Evolutionary conservation across 2,113 vertebrate species (phyloP).

Genomic region (Hyla sarda): DNA sequence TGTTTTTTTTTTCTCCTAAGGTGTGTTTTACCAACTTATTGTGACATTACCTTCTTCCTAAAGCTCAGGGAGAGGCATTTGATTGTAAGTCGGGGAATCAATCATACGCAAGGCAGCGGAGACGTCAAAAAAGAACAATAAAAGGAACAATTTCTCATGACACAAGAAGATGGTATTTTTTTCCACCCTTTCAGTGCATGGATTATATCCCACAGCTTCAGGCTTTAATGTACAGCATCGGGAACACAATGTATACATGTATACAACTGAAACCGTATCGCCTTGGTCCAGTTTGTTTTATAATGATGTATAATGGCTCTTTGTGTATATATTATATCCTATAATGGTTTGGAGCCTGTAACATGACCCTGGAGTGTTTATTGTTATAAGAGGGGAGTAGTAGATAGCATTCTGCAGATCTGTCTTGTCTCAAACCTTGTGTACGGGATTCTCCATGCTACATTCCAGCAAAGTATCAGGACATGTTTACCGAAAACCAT

Average conservation of each 20-base stretch:
- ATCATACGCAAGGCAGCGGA: constrained; percentile 69
- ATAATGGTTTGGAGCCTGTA: constrained; percentile 37
- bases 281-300: constrained; percentile 3
- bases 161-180: constrained; percentile 60
- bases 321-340: constrained; percentile 40
- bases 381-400: constrained; percentile 28
- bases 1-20: constrained; percentile 65
- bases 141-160: constrained; percentile 66
- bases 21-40: constrained; percentile 66
- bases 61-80: constrained; percentile 67
- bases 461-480: constrained; percentile 12
- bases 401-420: constrained; percentile 23
- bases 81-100: constrained; percentile 69
- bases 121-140: constrained; percentile 69
- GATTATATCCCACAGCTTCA: constrained; percentile 41
- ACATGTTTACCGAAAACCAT: not conserved
- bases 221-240: constrained; percentile 47
- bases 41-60: constrained; percentile 67
- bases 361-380: constrained; percentile 26
- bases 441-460: constrained; percentile 13
- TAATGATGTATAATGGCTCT: constrained; percentile 45
- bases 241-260: constrained; percentile 17
- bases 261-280: constrained; percentile 27
- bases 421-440: constrained; percentile 48
- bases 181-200: constrained; percentile 58